Percentiles rank a stretch among this genome's conserved stretches.
Conservation (phyloP, 2,888 invertebrate genomes). For the Euplagia quadripunctaria region DNA sequence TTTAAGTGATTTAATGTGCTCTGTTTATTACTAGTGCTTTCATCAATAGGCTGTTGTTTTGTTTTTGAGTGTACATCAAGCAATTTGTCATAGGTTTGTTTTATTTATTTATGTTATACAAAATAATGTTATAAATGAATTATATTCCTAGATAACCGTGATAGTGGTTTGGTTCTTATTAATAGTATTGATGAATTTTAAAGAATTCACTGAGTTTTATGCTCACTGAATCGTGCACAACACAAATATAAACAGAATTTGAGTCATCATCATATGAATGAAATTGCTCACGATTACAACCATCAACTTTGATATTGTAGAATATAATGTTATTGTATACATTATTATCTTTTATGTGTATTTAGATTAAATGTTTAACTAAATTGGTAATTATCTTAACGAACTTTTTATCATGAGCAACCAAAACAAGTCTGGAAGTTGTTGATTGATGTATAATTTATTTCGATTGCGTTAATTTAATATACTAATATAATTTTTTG, state of each 20-base stretch:
- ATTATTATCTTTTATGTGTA: slow-evolving; percentile 57
- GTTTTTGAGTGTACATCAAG: slow-evolving; percentile 49
- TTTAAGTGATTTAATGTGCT: slow-evolving; percentile 63
- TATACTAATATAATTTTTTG: neutral
- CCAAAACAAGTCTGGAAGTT: neutral
- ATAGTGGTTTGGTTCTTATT: slow-evolving; percentile 73
- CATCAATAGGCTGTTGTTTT: slow-evolving; percentile 44
- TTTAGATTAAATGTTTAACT: slow-evolving; percentile 30
- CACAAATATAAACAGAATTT: slow-evolving; percentile 57
- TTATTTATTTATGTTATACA: slow-evolving; percentile 47
- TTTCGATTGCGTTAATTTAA: neutral
- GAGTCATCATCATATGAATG: slow-evolving; percentile 61
- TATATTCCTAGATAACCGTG: slow-evolving; percentile 71
- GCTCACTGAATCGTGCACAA: slow-evolving; percentile 35
- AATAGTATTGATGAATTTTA: slow-evolving; percentile 27
- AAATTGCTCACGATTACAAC: slow-evolving; percentile 48
- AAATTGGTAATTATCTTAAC: slow-evolving; percentile 41
- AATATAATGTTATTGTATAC: slow-evolving; percentile 61
- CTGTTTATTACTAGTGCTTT: slow-evolving; percentile 33
- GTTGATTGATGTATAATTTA: slow-evolving; percentile 22
- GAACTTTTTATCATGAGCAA: slow-evolving; percentile 39
- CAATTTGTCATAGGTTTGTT: slow-evolving; percentile 56
- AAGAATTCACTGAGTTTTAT: slow-evolving; percentile 9
- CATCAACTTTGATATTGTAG: slow-evolving; percentile 47
- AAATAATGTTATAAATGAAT: slow-evolving; percentile 58